Base-by-base conservation (phyloP, 2,888 invertebrate species). In the Drosophila colorata region DNA sequence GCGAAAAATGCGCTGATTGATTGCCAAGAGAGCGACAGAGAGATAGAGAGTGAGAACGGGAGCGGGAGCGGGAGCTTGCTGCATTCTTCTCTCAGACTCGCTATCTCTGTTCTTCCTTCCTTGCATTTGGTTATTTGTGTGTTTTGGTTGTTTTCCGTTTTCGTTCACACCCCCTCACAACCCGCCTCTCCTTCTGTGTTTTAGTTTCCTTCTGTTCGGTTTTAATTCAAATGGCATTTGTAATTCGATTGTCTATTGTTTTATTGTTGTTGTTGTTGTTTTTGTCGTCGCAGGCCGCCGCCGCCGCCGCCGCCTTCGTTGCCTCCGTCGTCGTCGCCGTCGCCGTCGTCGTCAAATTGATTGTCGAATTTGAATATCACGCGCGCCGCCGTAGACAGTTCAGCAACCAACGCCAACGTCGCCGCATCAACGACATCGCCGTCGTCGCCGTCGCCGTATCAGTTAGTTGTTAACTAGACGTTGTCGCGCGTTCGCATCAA, bases 361-460 rank as follows among this genome's bases (percentile, higher is more conserved):
- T 84, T 84, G 83, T 88, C 83, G 84, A 84, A 86, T 88, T 88
- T 84, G 69, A 86, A 86, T 88, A 83, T 74, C 74, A 74, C 80
- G 83, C 77, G 75, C 72, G 71, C 57, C 75, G 55, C 40, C 74
- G 72, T 41, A 59, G 63, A 69, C 74, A 75, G 74, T 75, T 75
- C 69, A 75, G 53, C 69, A 78, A 69, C 57, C 64, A 78, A 65
- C 81, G 74, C 49, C 70, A 80, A 68, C 65, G 78, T 71, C 78
- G 79, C 59, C 60, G 82, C 78, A 78, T 78, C 74, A 48, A 58
- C 69, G 48, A 46, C 57, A 47, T 47, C 58, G 55, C 28, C 44
- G 38, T 52, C 43, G 13, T 23, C 40, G 58, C 20, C 64, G 58
- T 52, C 61, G 66, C 47, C 68, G 80, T 83, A 82, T 86, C 80